Conservation (phyloP, 2,113 vertebrate species). For the Castor canadensis region DNA sequence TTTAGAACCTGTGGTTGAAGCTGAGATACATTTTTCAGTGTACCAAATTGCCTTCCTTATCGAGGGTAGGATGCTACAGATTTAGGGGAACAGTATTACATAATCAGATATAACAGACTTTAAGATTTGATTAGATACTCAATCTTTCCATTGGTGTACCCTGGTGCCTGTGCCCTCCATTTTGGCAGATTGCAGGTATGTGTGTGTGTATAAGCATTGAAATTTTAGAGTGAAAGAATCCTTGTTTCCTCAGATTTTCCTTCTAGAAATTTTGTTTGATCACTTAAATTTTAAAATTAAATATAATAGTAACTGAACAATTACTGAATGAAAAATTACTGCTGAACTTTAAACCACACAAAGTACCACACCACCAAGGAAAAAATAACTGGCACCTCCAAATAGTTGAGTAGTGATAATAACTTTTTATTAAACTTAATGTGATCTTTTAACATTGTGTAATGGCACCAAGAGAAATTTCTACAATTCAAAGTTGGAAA, state of each 20-base stretch:
- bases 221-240: not conserved
- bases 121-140: not conserved
- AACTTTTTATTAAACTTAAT: slow-evolving; percentile 33
- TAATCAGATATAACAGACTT: slow-evolving; percentile 19
- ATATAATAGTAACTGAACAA: not conserved
- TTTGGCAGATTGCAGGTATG: not conserved
- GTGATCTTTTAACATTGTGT: not conserved
- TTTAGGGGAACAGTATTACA: slow-evolving; percentile 23
- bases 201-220: not conserved
- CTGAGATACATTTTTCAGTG: not conserved
- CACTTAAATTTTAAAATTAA: not conserved
- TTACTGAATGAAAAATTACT: not conserved
- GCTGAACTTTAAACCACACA: not conserved
- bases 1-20: slow-evolving; percentile 6
- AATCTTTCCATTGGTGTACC: not conserved
- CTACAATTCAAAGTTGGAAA: not conserved
- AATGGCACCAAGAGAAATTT: not conserved
- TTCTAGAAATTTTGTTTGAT: slow-evolving; percentile 24
- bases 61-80: slow-evolving; percentile 5
- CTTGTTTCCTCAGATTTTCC: not conserved
- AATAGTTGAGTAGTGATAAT: not conserved
- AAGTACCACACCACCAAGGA: not conserved
- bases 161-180: not conserved
- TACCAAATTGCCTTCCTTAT: slow-evolving; percentile 35
- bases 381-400: not conserved